These are phyloP conservation scores for Poecilia picta DNA, from an alignment of 2,797 vertebrate species.

Conservation along the genomic window DNA sequence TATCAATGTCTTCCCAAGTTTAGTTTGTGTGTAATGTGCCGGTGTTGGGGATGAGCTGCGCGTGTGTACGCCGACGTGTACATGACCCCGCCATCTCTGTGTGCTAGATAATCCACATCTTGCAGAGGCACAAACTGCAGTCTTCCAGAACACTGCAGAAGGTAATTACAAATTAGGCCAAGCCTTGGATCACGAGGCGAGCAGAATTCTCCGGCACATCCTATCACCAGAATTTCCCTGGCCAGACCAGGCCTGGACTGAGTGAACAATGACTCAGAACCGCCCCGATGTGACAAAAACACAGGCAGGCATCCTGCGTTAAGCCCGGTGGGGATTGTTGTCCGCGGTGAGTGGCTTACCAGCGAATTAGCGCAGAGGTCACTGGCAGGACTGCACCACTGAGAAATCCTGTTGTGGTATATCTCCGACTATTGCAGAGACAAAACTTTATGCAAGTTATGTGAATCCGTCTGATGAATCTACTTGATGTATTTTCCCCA, in stretches of 20 bases:
- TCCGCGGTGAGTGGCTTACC: slow-evolving; percentile 64
- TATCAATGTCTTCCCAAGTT: slow-evolving; percentile 50
- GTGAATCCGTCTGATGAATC: background rate
- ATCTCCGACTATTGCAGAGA: background rate
- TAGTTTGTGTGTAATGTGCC: slow-evolving; percentile 3
- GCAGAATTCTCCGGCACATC: slow-evolving; percentile 65
- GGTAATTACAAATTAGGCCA: slow-evolving; percentile 82
- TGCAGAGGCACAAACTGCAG: slow-evolving; percentile 67
- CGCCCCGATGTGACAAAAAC: slow-evolving; percentile 59
- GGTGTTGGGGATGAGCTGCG: slow-evolving; percentile 12
- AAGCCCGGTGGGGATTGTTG: slow-evolving; percentile 49
- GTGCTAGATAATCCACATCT: slow-evolving; percentile 74
- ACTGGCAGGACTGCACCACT: slow-evolving; percentile 27
- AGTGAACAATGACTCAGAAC: slow-evolving; percentile 74
- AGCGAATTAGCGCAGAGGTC: slow-evolving; percentile 65
- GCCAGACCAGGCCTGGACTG: slow-evolving; percentile 68
- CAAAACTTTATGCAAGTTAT: background rate
- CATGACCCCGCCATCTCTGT: slow-evolving; percentile 56
- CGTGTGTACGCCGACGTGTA: slow-evolving; percentile 22
- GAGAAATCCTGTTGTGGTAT: slow-evolving; percentile 17
- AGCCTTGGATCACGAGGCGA: slow-evolving; percentile 68
- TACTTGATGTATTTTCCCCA: background rate
- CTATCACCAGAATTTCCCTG: slow-evolving; percentile 55
- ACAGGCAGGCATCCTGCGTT: slow-evolving; percentile 55
- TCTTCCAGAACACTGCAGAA: slow-evolving; percentile 82